phyloP scores from a whole-genome alignment of 2,888 invertebrate species.

The Tetragonula carbonaria region DNA sequence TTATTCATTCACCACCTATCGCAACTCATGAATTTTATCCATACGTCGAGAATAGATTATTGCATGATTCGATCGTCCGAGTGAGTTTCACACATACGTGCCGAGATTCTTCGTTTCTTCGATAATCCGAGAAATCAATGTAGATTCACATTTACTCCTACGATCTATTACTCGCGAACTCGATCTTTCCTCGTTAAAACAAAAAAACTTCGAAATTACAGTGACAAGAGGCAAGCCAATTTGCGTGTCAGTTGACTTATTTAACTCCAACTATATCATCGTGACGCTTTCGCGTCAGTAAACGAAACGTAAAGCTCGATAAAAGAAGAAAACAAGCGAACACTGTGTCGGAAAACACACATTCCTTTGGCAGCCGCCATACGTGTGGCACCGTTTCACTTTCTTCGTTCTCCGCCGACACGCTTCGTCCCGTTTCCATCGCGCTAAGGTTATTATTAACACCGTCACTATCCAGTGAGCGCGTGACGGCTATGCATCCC shows the following conservation, averaged over 20 bases:
- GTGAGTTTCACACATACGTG: slow-evolving; percentile 5
- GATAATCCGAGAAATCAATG: slow-evolving; percentile 35
- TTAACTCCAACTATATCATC: too few relatives aligned
- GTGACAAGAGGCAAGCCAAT: too few relatives aligned
- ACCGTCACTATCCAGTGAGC: slow-evolving; percentile 14
- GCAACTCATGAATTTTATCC: too few relatives aligned
- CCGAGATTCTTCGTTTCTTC: slow-evolving; percentile 41
- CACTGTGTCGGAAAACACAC: background rate
- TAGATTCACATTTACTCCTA: slow-evolving; percentile 32
- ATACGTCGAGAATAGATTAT: too few relatives aligned
- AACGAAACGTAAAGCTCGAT: too few relatives aligned
- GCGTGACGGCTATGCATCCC: slow-evolving; percentile 22
- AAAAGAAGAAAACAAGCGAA: background rate
- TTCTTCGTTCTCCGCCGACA: background rate
- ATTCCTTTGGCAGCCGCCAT: background rate
- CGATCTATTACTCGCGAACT: too few relatives aligned
- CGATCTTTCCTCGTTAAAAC: too few relatives aligned
- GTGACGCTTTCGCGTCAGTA: too few relatives aligned
- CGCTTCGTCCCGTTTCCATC: background rate
- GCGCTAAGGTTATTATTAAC: slow-evolving; percentile 24
- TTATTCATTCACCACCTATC: too few relatives aligned
- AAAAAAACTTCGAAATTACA: too few relatives aligned
- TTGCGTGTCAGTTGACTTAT: too few relatives aligned
- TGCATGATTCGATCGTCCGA: too few relatives aligned
- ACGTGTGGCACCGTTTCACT: background rate